Evolutionary conservation across 2,888 invertebrate genomes (phyloP), one percentile per base, ranked within the genome.

Genomic region (Dryocosmus kuriphilus): DNA sequence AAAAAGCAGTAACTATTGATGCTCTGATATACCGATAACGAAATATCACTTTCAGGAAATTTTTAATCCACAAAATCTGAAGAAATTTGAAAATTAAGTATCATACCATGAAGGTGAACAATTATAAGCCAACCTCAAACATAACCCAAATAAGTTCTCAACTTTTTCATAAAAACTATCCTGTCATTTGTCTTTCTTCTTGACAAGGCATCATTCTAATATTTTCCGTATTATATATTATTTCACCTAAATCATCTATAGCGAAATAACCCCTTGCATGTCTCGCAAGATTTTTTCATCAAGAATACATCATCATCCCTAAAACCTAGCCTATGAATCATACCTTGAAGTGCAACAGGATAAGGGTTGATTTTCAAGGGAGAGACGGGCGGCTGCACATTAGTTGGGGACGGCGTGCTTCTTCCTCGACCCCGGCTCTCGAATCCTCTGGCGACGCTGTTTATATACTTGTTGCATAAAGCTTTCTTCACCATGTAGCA

Each of bases 401-500:
- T 71, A n/a, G 51, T 86, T 76, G 88, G 89, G 71, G 89, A 89
- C 81, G 89, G 88, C 76, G 89, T 85, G 78, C 86, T 88, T 80
- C 89, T 88, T 81, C 87, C 86, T 67, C 90, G 88, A 79, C 86
- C 86, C 90, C 90, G 89, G 80, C 81, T 88, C 79, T 91, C 91
- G 80, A 91, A 90, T 80, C 89, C 89, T 82, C 89, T 88, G 82
- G 89, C 87, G 78, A 90, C 88, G 83, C 90, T 90, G 84, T 82
- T 89, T 84, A 90, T 89, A 82, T 92, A 92, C 90, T 92, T 92
- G 91, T 91, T 92, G 92, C 93, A 93, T 89, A 93, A 92, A 78
- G 91, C 90, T 91, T 95, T 95, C 93, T 95, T 95, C 88, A 95
- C 95, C 95, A 95, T 95, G 90, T 95, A 95, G 90, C 95, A 95